Percentiles rank a stretch among this genome's conserved stretches.
Conservation (phyloP, 2,888 invertebrate species). For the Tinea trinotella region DNA sequence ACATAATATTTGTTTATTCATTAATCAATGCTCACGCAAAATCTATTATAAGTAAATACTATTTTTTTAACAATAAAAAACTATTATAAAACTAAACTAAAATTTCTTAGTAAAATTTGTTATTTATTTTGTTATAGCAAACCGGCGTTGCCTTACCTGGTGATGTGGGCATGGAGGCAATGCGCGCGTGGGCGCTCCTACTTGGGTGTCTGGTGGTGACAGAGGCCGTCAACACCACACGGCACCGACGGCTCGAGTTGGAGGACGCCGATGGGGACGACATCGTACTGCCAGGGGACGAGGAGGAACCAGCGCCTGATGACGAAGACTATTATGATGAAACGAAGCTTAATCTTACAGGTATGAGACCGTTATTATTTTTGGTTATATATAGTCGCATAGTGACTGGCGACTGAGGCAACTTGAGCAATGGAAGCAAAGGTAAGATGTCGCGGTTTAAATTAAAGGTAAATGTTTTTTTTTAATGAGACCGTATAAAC, state of each 20-base stretch:
- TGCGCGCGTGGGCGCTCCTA: constrained; percentile 36
- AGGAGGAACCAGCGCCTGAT: constrained; percentile 29
- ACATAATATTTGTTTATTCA: too few relatives aligned
- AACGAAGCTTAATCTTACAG: constrained; percentile 56
- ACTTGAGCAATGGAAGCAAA: too few relatives aligned
- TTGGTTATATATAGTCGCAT: too few relatives aligned
- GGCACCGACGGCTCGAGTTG: constrained; percentile 41
- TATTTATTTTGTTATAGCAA: not conserved
- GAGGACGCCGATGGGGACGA: constrained; percentile 27
- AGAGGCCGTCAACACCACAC: constrained; percentile 48
- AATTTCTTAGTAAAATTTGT: too few relatives aligned
- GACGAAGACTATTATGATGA: constrained; percentile 60
- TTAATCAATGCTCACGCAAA: too few relatives aligned
- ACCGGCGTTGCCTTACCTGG: constrained; percentile 29
- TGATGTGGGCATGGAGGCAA: constrained; percentile 68
- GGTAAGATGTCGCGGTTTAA: too few relatives aligned
- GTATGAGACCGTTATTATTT: constrained; percentile 38
- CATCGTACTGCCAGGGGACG: constrained; percentile 40
- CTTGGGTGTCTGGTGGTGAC: constrained; percentile 50
- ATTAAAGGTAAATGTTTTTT: too few relatives aligned
- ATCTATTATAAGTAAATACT: too few relatives aligned
- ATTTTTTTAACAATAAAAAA: too few relatives aligned
- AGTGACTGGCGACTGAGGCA: too few relatives aligned
- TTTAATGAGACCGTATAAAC: too few relatives aligned
- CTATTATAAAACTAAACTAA: too few relatives aligned